phyloP scores from a whole-genome alignment of 2,888 invertebrate genomes.

The Polymixis lichenea region DNA sequence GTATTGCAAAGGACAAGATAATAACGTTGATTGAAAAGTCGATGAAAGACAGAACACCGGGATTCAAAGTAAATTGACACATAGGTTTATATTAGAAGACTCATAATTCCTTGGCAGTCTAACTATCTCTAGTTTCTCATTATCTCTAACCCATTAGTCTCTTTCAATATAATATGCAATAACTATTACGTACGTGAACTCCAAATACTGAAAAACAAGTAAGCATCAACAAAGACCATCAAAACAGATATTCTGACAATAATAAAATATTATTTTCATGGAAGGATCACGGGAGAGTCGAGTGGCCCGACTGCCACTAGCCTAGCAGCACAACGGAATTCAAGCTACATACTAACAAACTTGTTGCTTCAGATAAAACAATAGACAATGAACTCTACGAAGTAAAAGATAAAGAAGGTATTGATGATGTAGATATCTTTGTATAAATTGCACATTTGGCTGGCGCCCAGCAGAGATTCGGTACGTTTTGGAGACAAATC shows the following conservation, averaged over 20 bases:
- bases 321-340: slow-evolving; percentile 81
- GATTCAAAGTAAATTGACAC: not conserved
- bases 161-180: not conserved
- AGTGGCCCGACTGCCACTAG: slow-evolving; percentile 77
- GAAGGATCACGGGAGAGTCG: slow-evolving; percentile 83
- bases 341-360: slow-evolving; percentile 81
- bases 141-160: not conserved
- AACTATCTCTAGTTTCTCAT: not conserved
- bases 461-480: slow-evolving; percentile 86
- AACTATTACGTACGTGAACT: slow-evolving; percentile 37
- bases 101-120: not conserved
- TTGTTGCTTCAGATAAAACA: slow-evolving; percentile 27
- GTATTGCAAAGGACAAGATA: not conserved
- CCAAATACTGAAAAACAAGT: slow-evolving; percentile 69
- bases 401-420: slow-evolving; percentile 51
- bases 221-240: slow-evolving; percentile 72
- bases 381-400: slow-evolving; percentile 67
- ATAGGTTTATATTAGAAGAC: not conserved
- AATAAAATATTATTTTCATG: slow-evolving; percentile 88
- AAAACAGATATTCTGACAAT: slow-evolving; percentile 76
- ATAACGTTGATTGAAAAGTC: not conserved
- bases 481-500: slow-evolving; percentile 88
- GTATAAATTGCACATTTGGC: slow-evolving; percentile 87
- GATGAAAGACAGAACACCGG: not conserved
- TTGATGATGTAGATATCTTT: slow-evolving; percentile 56